A percentile compares a stretch with the other conserved stretches of the same genome.
These are phyloP conservation scores for Poeciliopsis prolifica DNA, from an alignment of 2,113 vertebrate species.

Conservation along the genomic window DNA sequence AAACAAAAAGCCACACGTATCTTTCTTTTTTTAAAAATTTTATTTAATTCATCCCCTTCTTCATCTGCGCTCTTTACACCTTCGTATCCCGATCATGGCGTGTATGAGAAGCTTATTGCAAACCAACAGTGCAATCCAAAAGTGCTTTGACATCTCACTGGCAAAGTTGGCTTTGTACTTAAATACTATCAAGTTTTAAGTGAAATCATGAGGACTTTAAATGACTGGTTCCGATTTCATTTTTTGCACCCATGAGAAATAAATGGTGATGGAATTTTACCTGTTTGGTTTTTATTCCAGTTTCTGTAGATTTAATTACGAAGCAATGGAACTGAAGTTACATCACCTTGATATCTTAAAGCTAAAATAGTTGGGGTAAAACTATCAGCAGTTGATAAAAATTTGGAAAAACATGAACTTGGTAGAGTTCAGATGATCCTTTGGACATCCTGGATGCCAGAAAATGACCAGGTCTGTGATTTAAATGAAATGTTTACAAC, in stretches of 20 bases:
- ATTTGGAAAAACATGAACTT: background rate
- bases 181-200: background rate
- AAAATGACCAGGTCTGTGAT: background rate
- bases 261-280: background rate
- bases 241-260: background rate
- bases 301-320: background rate
- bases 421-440: background rate
- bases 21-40: conserved; percentile 17
- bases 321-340: background rate
- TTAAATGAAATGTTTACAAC: background rate
- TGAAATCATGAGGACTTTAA: conserved; percentile 17
- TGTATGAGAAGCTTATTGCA: conserved; percentile 14
- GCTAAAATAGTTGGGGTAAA: background rate
- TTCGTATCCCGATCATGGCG: background rate
- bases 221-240: background rate
- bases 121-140: conserved; percentile 14
- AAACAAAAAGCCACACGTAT: conserved; percentile 32
- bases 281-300: background rate
- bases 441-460: background rate
- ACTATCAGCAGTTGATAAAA: background rate
- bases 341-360: background rate
- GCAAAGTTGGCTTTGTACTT: background rate
- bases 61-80: background rate
- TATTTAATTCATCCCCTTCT: background rate
- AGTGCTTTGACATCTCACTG: background rate